Base-by-base conservation (phyloP, 2,888 invertebrate genomes). In the Zaprionus bogoriensis region DNA sequence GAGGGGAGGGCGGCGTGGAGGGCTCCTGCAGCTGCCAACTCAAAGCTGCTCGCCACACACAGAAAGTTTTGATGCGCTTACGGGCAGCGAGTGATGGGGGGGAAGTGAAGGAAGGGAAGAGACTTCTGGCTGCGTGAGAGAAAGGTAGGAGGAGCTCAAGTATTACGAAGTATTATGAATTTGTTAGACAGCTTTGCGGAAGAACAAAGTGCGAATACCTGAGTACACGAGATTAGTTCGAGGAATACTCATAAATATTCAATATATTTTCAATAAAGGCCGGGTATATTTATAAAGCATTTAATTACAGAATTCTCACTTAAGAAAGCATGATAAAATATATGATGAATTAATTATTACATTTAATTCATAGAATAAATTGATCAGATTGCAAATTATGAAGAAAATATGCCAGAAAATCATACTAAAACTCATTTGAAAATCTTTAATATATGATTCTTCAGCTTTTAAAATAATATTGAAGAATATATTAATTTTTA, bases 1-100 rank as follows among this genome's bases (percentile, higher is more conserved):
- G 38, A 4, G 38, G 38, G 4, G 6, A n/a, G 7, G 2, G 17
- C 38, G 17, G 22, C 22, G 6, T 4, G 7, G 2, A 7, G 17
- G 17, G 22, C 22, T 22, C 4, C 17, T 14, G 28, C 41, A 69
- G 58, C 63, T 72, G 70, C 62, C 67, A 36, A 57, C 70, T 71
- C 10, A 38, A 63, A 58, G 47, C 52, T 54, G 46, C 46, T 14
- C 27, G 19, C 32, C 30, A 30, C 25, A 55, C 17, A 50, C n/a
- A n/a, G n/a, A 20, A 58, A 62, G 28, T 54, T 62, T 36, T 51
- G 53, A 57, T 57, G 44, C 47, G 55, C 72, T 54, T 57, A 50
- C n/a, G n/a, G 2, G 10, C 5, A 20, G 23, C 12, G 25, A 25
- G n/a, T 22, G 6, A 5, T 9, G 9, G 17, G 17, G 10, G 30